Base-by-base conservation (phyloP, 2,888 invertebrate species). In the Tachystola acroxantha region DNA sequence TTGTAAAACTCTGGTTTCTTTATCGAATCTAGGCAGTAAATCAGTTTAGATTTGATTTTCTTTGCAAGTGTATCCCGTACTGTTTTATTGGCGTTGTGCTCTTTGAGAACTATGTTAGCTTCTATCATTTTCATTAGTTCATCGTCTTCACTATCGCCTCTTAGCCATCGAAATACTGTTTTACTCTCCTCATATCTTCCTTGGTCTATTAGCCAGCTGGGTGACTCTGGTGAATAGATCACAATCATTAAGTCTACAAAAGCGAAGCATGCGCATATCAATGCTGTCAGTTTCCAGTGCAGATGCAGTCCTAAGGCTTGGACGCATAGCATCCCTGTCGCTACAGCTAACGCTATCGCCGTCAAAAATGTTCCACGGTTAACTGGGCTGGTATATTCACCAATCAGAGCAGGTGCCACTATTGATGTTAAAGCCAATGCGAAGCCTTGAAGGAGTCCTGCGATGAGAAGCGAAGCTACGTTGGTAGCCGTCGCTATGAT, bases 201-300 rank as follows among this genome's bases (percentile, higher is more conserved):
- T 44, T 88, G 89, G 14, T 88, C 81, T 0, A 90, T 79, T 22
- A 92, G 56, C 91, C 91, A 93, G 41, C 86, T 85, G 0, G 92
- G 92, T 0, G 92, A 89, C 68, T 93, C 93, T 0, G 90, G 91
- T 0, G 80, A 77, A 31, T 60, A 64, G 6, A 71, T 46, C 0
- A 76, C 69, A 14, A 78, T 66, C 1, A 74, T 20, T 13, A 90
- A 57, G 19, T 89, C 80, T 2, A 79, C 46, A 2, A 88, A 53
- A 1, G 88, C 81, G 12, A 89, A 59, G 3, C 62, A 40, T 0
- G 79, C 75, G 36, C 85, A 85, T 2, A 89, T 58, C 1, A 88
- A 55, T 0, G 90, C 89, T 1, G 88, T 82, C 0, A 62, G 62
- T 50, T 88, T 74, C 91, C 91, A 91, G 9, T 70, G 53, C 0